These are phyloP conservation scores for Mesoclemmys tuberculata DNA, from an alignment of 2,113 vertebrate genomes.

Conservation along the genomic window DNA sequence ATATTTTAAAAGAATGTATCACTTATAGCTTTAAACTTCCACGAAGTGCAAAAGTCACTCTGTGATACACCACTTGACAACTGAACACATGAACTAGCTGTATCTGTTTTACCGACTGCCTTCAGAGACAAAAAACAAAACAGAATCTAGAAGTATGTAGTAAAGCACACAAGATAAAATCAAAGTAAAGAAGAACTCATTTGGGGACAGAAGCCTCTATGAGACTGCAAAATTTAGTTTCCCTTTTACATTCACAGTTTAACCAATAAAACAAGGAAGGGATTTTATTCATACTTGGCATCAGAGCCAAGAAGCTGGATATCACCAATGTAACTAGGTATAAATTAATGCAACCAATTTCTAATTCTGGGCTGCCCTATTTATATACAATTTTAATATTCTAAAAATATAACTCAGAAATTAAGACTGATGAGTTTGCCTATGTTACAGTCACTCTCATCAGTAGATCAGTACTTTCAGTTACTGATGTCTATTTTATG, in stretches of 20 bases:
- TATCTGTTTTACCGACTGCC: neutral
- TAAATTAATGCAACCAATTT: neutral
- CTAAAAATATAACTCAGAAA: neutral
- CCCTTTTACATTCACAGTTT: constrained; percentile 19
- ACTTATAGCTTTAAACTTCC: neutral
- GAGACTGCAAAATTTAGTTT: neutral
- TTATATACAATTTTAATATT: neutral
- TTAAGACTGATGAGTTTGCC: neutral
- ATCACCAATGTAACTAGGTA: neutral
- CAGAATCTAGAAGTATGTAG: neutral
- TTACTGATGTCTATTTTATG: neutral
- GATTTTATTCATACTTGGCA: neutral
- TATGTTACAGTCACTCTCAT: neutral
- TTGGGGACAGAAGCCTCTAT: neutral
- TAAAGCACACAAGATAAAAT: neutral
- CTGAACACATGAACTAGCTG: neutral
- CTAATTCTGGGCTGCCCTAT: neutral
- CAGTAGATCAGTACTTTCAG: neutral
- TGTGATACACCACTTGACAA: neutral
- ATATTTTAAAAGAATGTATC: neutral
- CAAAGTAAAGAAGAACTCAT: neutral
- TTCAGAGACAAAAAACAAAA: neutral
- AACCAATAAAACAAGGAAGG: neutral
- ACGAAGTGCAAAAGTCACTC: neutral
- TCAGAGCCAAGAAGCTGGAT: neutral